phyloP scores from a whole-genome alignment of 1,140 invertebrate genomes.

The Drosophila novamexicana region DNA sequence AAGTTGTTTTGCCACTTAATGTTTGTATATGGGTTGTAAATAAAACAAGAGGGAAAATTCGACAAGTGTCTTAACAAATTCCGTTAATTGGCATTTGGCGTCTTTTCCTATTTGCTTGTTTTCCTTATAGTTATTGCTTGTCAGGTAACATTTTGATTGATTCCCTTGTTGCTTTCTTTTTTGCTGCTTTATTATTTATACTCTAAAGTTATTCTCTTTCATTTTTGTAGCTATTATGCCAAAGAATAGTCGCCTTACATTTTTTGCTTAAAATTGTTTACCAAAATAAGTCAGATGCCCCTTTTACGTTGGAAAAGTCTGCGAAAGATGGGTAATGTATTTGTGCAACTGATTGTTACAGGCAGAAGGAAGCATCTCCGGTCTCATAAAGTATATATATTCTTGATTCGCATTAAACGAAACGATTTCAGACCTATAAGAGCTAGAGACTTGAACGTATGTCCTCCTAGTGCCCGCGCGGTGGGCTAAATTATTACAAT shows the following conservation, averaged over 20 bases:
- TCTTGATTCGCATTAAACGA: too few species aligned
- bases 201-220: neutral
- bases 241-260: neutral
- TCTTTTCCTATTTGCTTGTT: neutral
- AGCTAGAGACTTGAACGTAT: too few species aligned
- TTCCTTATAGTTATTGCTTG: neutral
- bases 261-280: neutral
- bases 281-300: constrained; percentile 12
- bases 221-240: constrained; percentile 41
- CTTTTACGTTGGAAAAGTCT: neutral
- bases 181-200: neutral
- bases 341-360: too few species aligned
- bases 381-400: too few species aligned
- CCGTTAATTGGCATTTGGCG: constrained; percentile 54
- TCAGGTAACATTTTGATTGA: neutral
- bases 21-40: constrained; percentile 5
- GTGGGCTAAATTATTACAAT: too few species aligned
- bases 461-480: too few species aligned
- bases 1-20: constrained; percentile 7
- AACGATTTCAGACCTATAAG: too few species aligned
- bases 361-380: too few species aligned
- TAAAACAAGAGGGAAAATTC: constrained; percentile 30
- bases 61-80: constrained; percentile 49
- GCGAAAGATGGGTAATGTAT: too few species aligned
- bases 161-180: constrained; percentile 14